Base-by-base conservation (phyloP, 2,113 vertebrate species). In the Rostratula benghalensis region DNA sequence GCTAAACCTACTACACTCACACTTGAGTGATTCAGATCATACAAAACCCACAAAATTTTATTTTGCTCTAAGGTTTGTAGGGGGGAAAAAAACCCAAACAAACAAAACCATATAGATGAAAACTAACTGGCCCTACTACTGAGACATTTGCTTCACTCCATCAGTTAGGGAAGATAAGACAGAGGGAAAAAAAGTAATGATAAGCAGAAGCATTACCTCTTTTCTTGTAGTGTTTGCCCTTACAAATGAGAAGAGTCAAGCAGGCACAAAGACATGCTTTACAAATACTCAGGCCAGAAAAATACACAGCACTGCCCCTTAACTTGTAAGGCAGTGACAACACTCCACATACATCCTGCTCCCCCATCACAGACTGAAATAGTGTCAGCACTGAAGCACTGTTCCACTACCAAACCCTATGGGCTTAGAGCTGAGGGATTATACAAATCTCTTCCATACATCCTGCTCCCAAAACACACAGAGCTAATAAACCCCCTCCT, bases 401-500 rank as follows among this genome's bases (percentile, higher is more conserved):
- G 23, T 4, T 87, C 48, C 37, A 22, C 60, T 76, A 92, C 53
- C 43, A 84, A 88, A 89, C 33, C 39, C 76, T 57, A 53, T 41
- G 22, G 28, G 45, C 59, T 74, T 50, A 41, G 79, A 86, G 75
- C 43, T 46, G 25, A 90, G 71, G 89, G 78, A 94, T 93, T 92
- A 77, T 31, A 88, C 75, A 92, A 86, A 83, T 81, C 75, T 92
- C 71, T 73, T 81, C 86, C 50, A 77, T 70, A 92, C 89, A 90
- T 77, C 80, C 87, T 75, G 60, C 86, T 95, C 91, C 86, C 83
- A 81, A 81, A 82, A 82, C 87, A 95, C 75, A 94, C 51, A 86
- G n/a, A 79, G 69, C 69, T 95, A 95, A 94, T 94, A 97, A 95
- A 63, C 56, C 86, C 86, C 69, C 87, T 91, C 75, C 60, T 80